Percentiles rank a stretch among this genome's conserved stretches.
Conservation (phyloP, 2,888 invertebrate genomes). For the Ormyrus nitidulus region DNA sequence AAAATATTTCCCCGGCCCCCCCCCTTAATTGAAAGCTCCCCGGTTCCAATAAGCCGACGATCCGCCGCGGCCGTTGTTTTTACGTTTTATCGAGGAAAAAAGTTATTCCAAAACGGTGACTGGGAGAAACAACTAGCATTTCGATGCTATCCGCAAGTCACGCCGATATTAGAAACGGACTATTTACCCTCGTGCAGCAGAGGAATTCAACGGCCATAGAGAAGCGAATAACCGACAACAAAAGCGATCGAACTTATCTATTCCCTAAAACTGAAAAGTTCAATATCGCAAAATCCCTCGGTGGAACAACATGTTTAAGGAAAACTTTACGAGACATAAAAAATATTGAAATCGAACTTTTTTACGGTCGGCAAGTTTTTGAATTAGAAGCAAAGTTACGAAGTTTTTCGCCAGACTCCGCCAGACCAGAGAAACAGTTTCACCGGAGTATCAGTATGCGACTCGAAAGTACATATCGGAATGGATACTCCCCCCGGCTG, state of each 20-base stretch:
- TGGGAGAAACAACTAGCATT: too few species aligned
- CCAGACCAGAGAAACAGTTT: too few species aligned
- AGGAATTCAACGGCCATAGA: background rate
- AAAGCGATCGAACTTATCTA: constrained; percentile 11
- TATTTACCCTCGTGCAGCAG: background rate
- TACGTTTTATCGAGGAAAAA: too few species aligned
- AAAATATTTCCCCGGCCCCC: too few species aligned
- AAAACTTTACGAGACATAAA: background rate
- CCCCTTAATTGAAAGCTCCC: too few species aligned
- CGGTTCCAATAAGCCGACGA: too few species aligned
- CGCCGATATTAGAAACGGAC: constrained; percentile 11
- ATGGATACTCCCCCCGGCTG: too few species aligned
- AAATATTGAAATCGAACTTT: constrained; percentile 29
- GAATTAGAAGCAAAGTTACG: constrained; percentile 19
- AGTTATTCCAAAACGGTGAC: too few species aligned
- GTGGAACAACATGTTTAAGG: background rate
- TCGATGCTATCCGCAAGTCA: background rate
- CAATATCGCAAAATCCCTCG: background rate
- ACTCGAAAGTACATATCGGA: too few species aligned
- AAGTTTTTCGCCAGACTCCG: too few species aligned
- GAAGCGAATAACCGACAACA: background rate
- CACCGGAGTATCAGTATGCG: too few species aligned
- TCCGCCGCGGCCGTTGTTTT: too few species aligned
- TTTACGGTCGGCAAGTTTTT: background rate
- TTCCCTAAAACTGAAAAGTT: background rate